These are phyloP conservation scores for Synanthedon myopaeformis DNA, from an alignment of 2,888 invertebrate genomes.

Conservation along the genomic window DNA sequence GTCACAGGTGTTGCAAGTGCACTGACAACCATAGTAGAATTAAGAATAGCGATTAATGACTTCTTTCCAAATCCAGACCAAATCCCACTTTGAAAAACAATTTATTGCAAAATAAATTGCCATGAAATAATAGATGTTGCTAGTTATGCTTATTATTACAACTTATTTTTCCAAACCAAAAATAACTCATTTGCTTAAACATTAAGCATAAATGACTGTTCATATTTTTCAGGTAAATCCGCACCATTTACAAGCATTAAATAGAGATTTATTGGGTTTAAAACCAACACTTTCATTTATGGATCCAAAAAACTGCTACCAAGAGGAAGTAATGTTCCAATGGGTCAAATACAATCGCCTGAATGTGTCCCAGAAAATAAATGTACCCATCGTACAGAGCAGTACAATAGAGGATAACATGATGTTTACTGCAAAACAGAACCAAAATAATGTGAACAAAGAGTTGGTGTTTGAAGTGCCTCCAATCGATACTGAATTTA, in stretches of 20 bases:
- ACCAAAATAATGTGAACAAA: neutral
- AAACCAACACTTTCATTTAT: conserved; percentile 33
- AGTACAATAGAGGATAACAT: conserved; percentile 19
- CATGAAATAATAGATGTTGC: too few relatives aligned
- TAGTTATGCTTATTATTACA: too few relatives aligned
- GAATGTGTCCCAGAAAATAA: conserved; percentile 12
- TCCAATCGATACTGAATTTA: conserved; percentile 8
- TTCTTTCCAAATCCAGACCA: too few relatives aligned
- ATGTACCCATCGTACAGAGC: conserved; percentile 30
- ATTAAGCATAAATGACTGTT: neutral
- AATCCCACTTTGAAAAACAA: too few relatives aligned
- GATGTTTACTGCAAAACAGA: neutral
- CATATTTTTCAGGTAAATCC: conserved; percentile 35
- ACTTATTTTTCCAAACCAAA: neutral
- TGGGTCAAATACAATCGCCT: conserved; percentile 33
- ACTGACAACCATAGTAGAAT: too few relatives aligned
- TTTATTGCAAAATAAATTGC: too few relatives aligned
- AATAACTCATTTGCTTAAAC: neutral
- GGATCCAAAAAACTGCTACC: conserved; percentile 23
- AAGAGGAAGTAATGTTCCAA: conserved; percentile 35
- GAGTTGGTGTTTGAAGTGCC: conserved; percentile 24
- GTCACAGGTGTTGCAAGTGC: too few relatives aligned
- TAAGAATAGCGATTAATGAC: too few relatives aligned
- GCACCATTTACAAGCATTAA: conserved; percentile 24
- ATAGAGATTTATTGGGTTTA: conserved; percentile 25